Conservation (phyloP, 1,140 invertebrate genomes). For the Zaprionus lachaisei region DNA sequence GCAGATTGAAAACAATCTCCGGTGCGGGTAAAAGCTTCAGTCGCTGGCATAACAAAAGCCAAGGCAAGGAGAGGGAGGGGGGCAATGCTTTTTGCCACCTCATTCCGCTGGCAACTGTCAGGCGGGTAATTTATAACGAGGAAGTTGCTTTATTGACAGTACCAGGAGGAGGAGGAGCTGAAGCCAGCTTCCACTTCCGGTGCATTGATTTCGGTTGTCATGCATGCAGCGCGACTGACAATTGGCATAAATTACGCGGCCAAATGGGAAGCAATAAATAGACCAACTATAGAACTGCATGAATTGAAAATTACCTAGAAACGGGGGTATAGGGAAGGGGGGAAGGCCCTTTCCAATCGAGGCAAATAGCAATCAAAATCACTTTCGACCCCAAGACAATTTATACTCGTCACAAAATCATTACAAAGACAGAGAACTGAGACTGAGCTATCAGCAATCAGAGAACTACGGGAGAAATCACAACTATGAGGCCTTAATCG, state of each 20-base stretch:
- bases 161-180: constrained; percentile 26
- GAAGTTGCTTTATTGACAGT: constrained; percentile 73
- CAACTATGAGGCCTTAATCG: constrained; percentile 73
- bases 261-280: constrained; percentile 54
- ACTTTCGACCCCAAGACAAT: constrained; percentile 77
- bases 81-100: constrained; percentile 40
- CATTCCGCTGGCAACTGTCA: constrained; percentile 56
- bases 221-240: constrained; percentile 57
- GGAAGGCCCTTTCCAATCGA: constrained; percentile 17
- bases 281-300: constrained; percentile 13
- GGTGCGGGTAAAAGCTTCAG: constrained; percentile 65
- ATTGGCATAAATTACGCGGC: constrained; percentile 67
- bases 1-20: constrained; percentile 79
- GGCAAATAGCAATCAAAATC: constrained; percentile 81
- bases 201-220: constrained; percentile 69
- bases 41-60: constrained; percentile 7
- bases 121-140: constrained; percentile 76
- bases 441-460: not conserved
- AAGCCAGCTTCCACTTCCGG: constrained; percentile 47
- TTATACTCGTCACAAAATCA: constrained; percentile 51
- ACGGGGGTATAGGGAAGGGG: constrained; percentile 7
- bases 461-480: constrained; percentile 50
- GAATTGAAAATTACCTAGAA: constrained; percentile 42
- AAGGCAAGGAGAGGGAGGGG: not conserved
- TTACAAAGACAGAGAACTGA: not conserved